Evolutionary conservation across 1,140 invertebrate species (phyloP), one percentile per base, ranked within the genome.

Genomic region (Pseudoatta argentina): DNA sequence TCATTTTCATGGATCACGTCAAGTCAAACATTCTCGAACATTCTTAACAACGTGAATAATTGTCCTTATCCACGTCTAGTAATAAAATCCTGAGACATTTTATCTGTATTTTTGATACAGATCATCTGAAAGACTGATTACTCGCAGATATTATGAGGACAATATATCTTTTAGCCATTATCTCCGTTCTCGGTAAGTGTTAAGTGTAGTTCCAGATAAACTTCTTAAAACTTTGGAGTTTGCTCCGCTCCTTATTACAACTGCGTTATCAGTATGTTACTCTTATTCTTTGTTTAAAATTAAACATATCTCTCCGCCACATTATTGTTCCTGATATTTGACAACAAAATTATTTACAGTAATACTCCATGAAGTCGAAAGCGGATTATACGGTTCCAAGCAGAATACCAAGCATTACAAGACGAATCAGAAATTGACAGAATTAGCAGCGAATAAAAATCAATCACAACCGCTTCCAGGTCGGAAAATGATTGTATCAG

Each of bases 331-430:
- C 44, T n/a, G 44, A 64, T 59, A 44, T 48, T 39, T 8, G 34
- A 34, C 34, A 6, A 34, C 7, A 39, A 6, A 39, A 39, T 39
- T 39, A 8, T 57, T 51, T 73, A 10, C n/a, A 73, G 69, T 18
- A 27, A 61, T 7, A 57, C 0, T 82, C 5, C 18, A 67, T 6
- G n/a, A 21, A 48, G 55, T 39, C 48, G 55, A 83, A 34, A 83
- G 55, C n/a, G 69, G 69, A 83, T n/a, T 51, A 16, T 34, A 14
- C 0, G 10, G 3, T 12, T 59, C 39, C 21, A 72, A 10, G 39
- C 55, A 83, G n/a, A 53, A 66, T 64, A 39, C 24, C 24, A 82
- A 72, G 3, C 44, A 55, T 57, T 59, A 44, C 7, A 82, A 71
- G 4, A 16, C 21, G n/a, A 72, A 30, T 61, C 10, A 72, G 4